These are phyloP conservation scores for Azorinus chamasolen DNA, from an alignment of 2,888 invertebrate genomes.

Conservation along the genomic window DNA sequence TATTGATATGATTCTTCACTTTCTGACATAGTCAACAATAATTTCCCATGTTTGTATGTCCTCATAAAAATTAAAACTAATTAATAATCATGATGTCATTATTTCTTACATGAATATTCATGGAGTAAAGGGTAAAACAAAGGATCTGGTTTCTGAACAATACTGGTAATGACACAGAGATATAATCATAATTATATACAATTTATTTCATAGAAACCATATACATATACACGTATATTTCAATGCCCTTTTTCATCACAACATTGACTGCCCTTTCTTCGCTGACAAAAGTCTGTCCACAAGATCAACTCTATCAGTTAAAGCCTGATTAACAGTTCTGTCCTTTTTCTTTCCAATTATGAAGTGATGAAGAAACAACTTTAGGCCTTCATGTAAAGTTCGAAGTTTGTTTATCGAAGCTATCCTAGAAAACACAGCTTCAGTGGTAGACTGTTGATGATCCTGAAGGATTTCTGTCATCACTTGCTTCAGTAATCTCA, in stretches of 20 bases:
- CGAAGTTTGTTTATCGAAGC: constrained; percentile 91
- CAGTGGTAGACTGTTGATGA: constrained; percentile 88
- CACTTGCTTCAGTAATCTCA: constrained; percentile 93
- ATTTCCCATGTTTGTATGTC: no score
- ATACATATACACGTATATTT: no score
- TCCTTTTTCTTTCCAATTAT: constrained; percentile 88
- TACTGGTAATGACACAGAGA: no score
- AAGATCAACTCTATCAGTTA: constrained; percentile 69
- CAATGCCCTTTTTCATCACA: constrained; percentile 23
- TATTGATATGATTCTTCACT: no score
- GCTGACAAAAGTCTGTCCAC: constrained; percentile 69
- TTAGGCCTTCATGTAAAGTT: constrained; percentile 92
- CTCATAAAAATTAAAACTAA: no score
- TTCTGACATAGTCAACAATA: no score
- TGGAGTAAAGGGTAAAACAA: no score
- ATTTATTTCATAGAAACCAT: no score
- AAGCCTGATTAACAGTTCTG: constrained; percentile 19
- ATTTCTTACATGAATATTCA: no score
- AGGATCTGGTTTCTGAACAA: no score
- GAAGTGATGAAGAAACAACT: constrained; percentile 95
- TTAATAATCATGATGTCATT: no score
- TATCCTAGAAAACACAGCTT: constrained; percentile 91
- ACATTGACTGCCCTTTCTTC: constrained; percentile 55
- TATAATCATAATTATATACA: no score
- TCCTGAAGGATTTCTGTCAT: constrained; percentile 92